A percentile compares a stretch with the other conserved stretches of the same genome.
Evolutionary conservation across 2,888 invertebrate genomes (phyloP).

Genomic region (Zygaena filipendulae): DNA sequence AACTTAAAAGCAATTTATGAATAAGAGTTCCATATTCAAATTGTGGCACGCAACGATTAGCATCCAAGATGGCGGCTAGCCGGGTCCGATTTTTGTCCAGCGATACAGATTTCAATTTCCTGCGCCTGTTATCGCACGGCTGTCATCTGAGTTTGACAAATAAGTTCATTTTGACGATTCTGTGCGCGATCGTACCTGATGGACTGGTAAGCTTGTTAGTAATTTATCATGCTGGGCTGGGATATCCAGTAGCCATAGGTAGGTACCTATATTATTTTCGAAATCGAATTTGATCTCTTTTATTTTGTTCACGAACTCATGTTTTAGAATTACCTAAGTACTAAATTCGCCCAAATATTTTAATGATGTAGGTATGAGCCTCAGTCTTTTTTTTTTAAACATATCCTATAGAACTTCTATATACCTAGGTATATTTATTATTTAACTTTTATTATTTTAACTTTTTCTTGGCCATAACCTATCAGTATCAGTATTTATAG

Average conservation of each 20-base stretch:
- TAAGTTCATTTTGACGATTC: constrained; percentile 64
- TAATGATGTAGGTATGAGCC: too few relatives aligned
- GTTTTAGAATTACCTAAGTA: too few relatives aligned
- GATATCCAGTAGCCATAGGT: constrained; percentile 32
- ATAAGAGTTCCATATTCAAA: constrained; percentile 59
- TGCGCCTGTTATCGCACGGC: constrained; percentile 48
- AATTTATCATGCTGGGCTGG: constrained; percentile 54
- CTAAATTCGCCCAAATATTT: too few relatives aligned
- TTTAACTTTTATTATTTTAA: too few relatives aligned
- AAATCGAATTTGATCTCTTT: too few relatives aligned
- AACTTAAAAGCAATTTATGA: constrained; percentile 35
- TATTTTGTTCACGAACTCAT: too few relatives aligned
- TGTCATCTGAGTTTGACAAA: constrained; percentile 64
- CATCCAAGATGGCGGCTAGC: constrained; percentile 44
- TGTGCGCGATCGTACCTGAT: constrained; percentile 41
- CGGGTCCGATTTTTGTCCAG: constrained; percentile 52
- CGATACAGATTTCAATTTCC: constrained; percentile 68
- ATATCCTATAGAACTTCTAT: too few relatives aligned
- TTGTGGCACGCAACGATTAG: constrained; percentile 47
- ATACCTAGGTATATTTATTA: too few relatives aligned
- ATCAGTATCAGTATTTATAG: too few relatives aligned
- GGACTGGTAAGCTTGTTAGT: too few relatives aligned
- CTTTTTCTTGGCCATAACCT: too few relatives aligned
- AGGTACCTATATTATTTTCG: constrained; percentile 11
- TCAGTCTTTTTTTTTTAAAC: too few relatives aligned